These are phyloP conservation scores for Pachypeltis micranthus DNA, from an alignment of 1,140 invertebrate species.

Conservation along the genomic window DNA sequence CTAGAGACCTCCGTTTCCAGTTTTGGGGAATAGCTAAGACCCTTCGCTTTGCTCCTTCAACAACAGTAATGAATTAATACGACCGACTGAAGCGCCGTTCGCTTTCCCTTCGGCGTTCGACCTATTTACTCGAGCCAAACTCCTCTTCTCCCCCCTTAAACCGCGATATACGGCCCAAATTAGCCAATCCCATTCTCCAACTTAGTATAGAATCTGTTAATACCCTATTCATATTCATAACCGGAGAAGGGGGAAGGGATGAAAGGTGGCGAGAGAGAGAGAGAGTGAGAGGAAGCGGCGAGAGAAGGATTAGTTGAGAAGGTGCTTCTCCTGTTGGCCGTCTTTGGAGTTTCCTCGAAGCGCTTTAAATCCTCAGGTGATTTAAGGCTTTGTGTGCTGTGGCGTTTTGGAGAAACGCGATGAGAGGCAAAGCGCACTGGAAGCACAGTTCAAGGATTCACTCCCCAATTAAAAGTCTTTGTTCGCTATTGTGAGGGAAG, in stretches of 20 bases:
- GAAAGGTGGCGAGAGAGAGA: too few species aligned
- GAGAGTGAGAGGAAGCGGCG: too few species aligned
- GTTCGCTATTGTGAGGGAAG: not conserved
- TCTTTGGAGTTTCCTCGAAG: not conserved
- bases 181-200: constrained; percentile 8
- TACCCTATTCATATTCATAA: constrained; percentile 10
- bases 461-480: not conserved
- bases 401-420: not conserved
- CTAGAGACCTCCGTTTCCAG: not conserved
- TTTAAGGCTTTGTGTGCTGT: not conserved
- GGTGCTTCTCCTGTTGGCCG: not conserved
- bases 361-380: constrained; percentile 2
- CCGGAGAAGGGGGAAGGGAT: too few species aligned
- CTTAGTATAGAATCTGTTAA: constrained; percentile 4
- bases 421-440: not conserved
- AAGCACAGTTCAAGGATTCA: too few species aligned
- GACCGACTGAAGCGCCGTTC: not conserved
- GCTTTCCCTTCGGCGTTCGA: not conserved
- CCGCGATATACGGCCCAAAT: constrained; percentile 9
- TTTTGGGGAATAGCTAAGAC: not conserved
- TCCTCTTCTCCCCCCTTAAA: not conserved
- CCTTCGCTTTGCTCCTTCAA: not conserved
- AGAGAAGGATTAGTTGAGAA: not conserved
- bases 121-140: not conserved
- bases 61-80: constrained; percentile 5